Percentiles rank a stretch among this genome's conserved stretches.
phyloP scores from a whole-genome alignment of 2,888 invertebrate species.

The Cephus pulcher region DNA sequence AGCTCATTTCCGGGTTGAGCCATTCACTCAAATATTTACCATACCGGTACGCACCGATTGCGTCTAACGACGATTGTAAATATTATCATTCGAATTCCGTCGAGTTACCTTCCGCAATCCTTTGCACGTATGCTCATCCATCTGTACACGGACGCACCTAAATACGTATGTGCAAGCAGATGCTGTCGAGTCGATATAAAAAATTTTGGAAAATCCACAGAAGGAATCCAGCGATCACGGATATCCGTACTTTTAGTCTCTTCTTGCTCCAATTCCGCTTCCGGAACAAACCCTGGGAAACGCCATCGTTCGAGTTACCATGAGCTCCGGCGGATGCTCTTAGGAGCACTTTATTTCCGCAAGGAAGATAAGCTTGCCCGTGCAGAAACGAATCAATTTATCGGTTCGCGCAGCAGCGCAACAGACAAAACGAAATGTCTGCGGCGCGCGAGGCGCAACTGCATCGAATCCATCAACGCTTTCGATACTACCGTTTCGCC shows the following conservation, averaged over 20 bases:
- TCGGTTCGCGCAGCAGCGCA: slow-evolving; percentile 4
- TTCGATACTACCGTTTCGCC: background rate
- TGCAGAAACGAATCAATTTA: slow-evolving; percentile 10
- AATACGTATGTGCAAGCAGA: too few species aligned
- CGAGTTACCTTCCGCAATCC: too few species aligned
- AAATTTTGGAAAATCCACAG: too few species aligned
- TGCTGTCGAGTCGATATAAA: background rate
- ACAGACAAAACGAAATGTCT: slow-evolving; percentile 4
- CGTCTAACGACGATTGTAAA: too few species aligned
- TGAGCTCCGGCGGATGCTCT: slow-evolving; percentile 1
- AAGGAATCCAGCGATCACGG: too few species aligned
- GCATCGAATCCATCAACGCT: background rate
- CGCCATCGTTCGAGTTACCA: background rate
- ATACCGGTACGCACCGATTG: too few species aligned
- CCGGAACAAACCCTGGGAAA: background rate
- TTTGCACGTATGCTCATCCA: too few species aligned
- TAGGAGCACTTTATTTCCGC: slow-evolving; percentile 3
- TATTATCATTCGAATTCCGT: too few species aligned
- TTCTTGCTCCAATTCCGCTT: background rate
- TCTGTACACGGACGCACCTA: too few species aligned
- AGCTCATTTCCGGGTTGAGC: background rate
- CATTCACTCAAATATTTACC: too few species aligned
- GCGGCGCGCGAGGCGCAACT: background rate
- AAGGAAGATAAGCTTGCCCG: slow-evolving; percentile 7
- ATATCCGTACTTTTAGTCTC: background rate